These are phyloP conservation scores for Apotomis betuletana DNA, from an alignment of 2,888 invertebrate species.

Conservation along the genomic window DNA sequence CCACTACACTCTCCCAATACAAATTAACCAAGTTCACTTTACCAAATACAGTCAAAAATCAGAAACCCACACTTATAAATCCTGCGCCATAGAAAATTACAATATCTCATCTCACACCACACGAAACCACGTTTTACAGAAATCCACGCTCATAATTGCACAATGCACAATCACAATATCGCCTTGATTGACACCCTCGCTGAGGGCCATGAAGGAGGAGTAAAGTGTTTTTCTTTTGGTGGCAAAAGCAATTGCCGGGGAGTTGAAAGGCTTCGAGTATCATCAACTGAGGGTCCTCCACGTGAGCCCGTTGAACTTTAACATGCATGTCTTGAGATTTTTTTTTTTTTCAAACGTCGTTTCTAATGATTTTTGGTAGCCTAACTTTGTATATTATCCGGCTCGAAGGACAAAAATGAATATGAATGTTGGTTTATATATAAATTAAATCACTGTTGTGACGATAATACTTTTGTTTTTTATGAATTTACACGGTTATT, in stretches of 20 bases:
- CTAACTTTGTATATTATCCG: slow-evolving; percentile 7
- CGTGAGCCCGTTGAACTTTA: slow-evolving; percentile 44
- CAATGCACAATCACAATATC: slow-evolving; percentile 17
- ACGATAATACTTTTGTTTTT: too few relatives aligned
- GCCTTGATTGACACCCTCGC: slow-evolving; percentile 27
- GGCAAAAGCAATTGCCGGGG: slow-evolving; percentile 53
- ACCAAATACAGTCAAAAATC: too few relatives aligned
- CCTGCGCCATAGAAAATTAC: too few relatives aligned
- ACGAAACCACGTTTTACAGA: neutral
- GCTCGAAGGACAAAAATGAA: too few relatives aligned
- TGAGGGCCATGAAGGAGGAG: slow-evolving; percentile 35
- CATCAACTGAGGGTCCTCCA: slow-evolving; percentile 56
- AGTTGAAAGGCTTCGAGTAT: slow-evolving; percentile 59
- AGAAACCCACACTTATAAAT: too few relatives aligned
- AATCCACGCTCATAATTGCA: slow-evolving; percentile 12
- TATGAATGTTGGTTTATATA: too few relatives aligned
- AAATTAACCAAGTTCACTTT: too few relatives aligned
- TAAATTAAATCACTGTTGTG: too few relatives aligned
- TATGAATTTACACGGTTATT: too few relatives aligned
- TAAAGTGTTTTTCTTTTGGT: slow-evolving; percentile 49
- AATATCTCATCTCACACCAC: too few relatives aligned
- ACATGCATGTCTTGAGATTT: slow-evolving; percentile 39
- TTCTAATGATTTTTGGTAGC: slow-evolving; percentile 30
- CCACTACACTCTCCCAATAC: too few relatives aligned
- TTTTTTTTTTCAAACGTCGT: neutral